Evolutionary conservation across 2,888 invertebrate species (phyloP), one percentile per base, ranked within the genome.

Genomic region (Camptogramma bilineatum): DNA sequence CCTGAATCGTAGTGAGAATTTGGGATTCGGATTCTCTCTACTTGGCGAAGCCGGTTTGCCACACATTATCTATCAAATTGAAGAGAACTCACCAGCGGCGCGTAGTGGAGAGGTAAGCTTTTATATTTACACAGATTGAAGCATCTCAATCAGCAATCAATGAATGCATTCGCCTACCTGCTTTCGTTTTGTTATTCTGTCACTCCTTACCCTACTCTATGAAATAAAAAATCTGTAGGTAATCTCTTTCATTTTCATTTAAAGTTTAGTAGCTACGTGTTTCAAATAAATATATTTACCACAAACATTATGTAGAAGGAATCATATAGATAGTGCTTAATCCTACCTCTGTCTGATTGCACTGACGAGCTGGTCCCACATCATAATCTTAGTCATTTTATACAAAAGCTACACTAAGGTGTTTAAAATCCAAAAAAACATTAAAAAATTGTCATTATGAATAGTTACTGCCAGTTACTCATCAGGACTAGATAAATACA

Each of bases 71-170:
- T 98, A 97, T 94, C 96, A 97, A 94, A 97, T 98, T 86, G 95
- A 97, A 86, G 97, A 97, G 91, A 97, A 98, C 93, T 98, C 98
- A 80, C 98, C 98, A 88, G 98, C 98, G 75, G 97, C 97, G 81
- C 96, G 96, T 87, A 96, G 97, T 91, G 97, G 96, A 87, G 96
- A 97, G 96, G 97, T 97, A 94, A 94, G 95, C 84, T 51, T 17
- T 18, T 50, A 56, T 39, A 18, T 18, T 50, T 42, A 52, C 39
- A 46, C 5, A 8, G 4, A 55, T 24, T 53, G 2, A 16, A 21
- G 17, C 13, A 39, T 59, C 17, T 4, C 31, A 31, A 46, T 50
- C 46, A 13, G 4, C 34, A 56, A 56, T 53, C 48, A 52, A 8
- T 47, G 46, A 53, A 52, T 58, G 58, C 62, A 55, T 18, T 54